Conservation (phyloP, 2,797 vertebrate species). For the Pempheris klunzingeri region DNA sequence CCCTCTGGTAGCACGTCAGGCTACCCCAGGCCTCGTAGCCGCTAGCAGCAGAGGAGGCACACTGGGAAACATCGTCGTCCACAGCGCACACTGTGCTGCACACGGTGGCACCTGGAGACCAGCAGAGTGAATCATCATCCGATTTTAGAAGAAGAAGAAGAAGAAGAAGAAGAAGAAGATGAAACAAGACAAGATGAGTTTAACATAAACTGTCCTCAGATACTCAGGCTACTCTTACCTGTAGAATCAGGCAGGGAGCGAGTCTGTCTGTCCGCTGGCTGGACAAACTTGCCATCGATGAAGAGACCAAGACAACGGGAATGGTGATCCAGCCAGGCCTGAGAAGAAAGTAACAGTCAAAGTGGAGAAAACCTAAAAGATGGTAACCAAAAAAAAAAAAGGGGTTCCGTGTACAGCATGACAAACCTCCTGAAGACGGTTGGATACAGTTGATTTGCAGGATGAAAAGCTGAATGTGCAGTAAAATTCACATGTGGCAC, state of each 20-base stretch:
- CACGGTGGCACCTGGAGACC: slow-evolving; percentile 66
- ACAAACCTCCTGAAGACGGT: neutral
- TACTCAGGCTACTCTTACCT: slow-evolving; percentile 65
- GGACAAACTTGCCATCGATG: slow-evolving; percentile 77
- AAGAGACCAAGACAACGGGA: slow-evolving; percentile 79
- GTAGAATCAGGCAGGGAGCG: slow-evolving; percentile 63
- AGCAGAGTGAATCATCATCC: no score
- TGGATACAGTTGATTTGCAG: neutral
- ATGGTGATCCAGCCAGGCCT: slow-evolving; percentile 85
- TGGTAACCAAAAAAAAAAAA: neutral
- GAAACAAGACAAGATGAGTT: no score
- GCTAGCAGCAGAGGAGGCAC: slow-evolving; percentile 63
- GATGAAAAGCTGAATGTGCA: neutral
- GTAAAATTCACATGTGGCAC: neutral
- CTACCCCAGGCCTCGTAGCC: slow-evolving; percentile 77
- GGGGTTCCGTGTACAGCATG: neutral
- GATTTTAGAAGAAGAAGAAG: neutral
- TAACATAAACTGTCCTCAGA: no score
- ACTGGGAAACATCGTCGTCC: slow-evolving; percentile 75
- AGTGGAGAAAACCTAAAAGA: neutral
- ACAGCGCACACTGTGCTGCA: slow-evolving; percentile 74
- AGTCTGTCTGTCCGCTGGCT: slow-evolving; percentile 61
- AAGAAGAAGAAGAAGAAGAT: neutral
- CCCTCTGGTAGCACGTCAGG: slow-evolving; percentile 76
- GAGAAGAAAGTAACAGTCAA: neutral